Conservation (phyloP, 2,113 vertebrate species). For the Lates calcarifer region DNA sequence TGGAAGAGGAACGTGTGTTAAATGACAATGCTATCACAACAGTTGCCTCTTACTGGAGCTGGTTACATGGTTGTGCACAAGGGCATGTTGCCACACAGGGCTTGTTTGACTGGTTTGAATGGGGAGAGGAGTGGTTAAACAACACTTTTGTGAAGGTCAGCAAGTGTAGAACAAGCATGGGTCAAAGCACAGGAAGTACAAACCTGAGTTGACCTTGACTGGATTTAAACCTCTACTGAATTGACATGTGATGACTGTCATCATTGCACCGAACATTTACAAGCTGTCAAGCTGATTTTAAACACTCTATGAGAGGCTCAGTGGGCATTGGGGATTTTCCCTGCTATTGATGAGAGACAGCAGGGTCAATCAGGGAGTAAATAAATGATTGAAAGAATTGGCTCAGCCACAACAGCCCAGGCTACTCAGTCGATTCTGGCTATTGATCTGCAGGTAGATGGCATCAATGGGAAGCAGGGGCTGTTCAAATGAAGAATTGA, state of each 20-base stretch:
- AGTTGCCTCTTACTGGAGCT: slow-evolving; percentile 35
- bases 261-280: slow-evolving; percentile 57
- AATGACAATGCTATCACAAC: slow-evolving; percentile 59
- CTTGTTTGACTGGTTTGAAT: slow-evolving; percentile 48
- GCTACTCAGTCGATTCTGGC: slow-evolving; percentile 75
- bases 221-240: slow-evolving; percentile 38
- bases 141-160: slow-evolving; percentile 19
- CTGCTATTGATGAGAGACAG: slow-evolving; percentile 71
- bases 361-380: slow-evolving; percentile 82
- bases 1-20: slow-evolving; percentile 56
- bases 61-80: slow-evolving; percentile 40
- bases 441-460: slow-evolving; percentile 80
- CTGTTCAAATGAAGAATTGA: slow-evolving; percentile 71
- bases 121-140: background rate
- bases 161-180: slow-evolving; percentile 12
- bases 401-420: slow-evolving; percentile 70
- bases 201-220: slow-evolving; percentile 66
- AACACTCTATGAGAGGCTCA: slow-evolving; percentile 68
- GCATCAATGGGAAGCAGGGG: slow-evolving; percentile 67
- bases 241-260: slow-evolving; percentile 43
- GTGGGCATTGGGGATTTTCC: slow-evolving; percentile 63
- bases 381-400: slow-evolving; percentile 85
- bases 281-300: slow-evolving; percentile 74
- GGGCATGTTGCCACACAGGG: slow-evolving; percentile 26
- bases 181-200: slow-evolving; percentile 28